phyloP scores from a whole-genome alignment of 2,888 invertebrate species.

The Nezara viridula region DNA sequence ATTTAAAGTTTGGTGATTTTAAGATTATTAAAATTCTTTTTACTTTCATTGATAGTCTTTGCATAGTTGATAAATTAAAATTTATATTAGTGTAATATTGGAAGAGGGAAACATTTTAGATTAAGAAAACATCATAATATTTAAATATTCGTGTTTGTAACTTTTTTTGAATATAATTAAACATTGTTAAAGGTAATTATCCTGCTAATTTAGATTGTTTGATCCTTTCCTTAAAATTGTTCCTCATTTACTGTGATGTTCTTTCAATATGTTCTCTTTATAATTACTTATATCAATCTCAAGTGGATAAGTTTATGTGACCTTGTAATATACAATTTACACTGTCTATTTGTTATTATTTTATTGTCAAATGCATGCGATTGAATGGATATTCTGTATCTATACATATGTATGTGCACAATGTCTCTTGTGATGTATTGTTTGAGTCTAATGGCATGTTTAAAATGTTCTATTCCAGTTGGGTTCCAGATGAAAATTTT shows the following conservation, averaged over 20 bases:
- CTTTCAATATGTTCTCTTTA: background rate
- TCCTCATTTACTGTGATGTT: background rate
- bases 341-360: background rate
- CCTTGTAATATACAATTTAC: background rate
- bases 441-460: constrained; percentile 32
- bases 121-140: no score
- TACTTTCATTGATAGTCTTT: no score
- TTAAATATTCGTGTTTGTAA: no score
- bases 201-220: no score
- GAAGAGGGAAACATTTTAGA: no score
- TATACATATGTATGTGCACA: background rate
- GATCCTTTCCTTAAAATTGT: background rate
- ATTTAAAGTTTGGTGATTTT: no score
- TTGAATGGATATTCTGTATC: background rate
- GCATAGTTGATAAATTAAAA: no score
- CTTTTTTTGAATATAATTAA: background rate
- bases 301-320: background rate
- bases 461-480: constrained; percentile 17
- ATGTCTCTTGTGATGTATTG: constrained; percentile 36
- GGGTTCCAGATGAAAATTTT: constrained; percentile 33
- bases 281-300: background rate
- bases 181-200: background rate
- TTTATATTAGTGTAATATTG: no score
- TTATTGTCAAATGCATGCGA: background rate
- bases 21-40: no score